Percentiles rank a stretch among this genome's conserved stretches.
Evolutionary conservation across 2,888 invertebrate species (phyloP).

Genomic region (Lobophora halterata): DNA sequence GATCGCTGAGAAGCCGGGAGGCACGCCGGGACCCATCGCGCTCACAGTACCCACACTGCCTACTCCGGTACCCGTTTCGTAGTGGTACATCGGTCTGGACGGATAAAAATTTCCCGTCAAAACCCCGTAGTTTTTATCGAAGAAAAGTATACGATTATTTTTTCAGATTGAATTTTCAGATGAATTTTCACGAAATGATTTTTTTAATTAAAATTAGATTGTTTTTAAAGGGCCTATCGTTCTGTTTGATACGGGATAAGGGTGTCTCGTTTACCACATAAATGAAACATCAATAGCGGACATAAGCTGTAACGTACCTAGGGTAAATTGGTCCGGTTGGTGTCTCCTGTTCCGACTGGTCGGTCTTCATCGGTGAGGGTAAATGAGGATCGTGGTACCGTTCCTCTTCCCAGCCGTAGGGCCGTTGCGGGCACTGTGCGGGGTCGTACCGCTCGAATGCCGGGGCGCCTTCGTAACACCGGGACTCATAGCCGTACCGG

Average conservation of each 20-base stretch:
- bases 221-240: slow-evolving; percentile 4
- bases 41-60: slow-evolving; percentile 82
- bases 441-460: slow-evolving; percentile 79
- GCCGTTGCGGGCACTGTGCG: slow-evolving; percentile 71
- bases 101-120: slow-evolving; percentile 43
- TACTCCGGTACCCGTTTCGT: slow-evolving; percentile 81
- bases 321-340: slow-evolving; percentile 87
- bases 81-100: slow-evolving; percentile 90
- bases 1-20: slow-evolving; percentile 89
- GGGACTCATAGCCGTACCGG: slow-evolving; percentile 75
- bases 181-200: slow-evolving; percentile 1
- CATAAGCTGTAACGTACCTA: slow-evolving; percentile 67
- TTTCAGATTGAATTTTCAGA: too few species aligned
- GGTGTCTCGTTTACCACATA: slow-evolving; percentile 75
- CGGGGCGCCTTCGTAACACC: slow-evolving; percentile 76
- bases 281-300: slow-evolving; percentile 36
- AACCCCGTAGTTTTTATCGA: slow-evolving; percentile 5
- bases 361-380: slow-evolving; percentile 85
- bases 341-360: slow-evolving; percentile 84
- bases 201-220: background rate
- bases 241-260: slow-evolving; percentile 12
- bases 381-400: slow-evolving; percentile 80
- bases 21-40: slow-evolving; percentile 85
- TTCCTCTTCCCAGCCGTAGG: slow-evolving; percentile 81
- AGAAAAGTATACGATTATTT: too few species aligned